A percentile compares a stretch with the other conserved stretches of the same genome.
phyloP scores from a whole-genome alignment of 2,113 vertebrate genomes.

The Chloropsis hardwickii region DNA sequence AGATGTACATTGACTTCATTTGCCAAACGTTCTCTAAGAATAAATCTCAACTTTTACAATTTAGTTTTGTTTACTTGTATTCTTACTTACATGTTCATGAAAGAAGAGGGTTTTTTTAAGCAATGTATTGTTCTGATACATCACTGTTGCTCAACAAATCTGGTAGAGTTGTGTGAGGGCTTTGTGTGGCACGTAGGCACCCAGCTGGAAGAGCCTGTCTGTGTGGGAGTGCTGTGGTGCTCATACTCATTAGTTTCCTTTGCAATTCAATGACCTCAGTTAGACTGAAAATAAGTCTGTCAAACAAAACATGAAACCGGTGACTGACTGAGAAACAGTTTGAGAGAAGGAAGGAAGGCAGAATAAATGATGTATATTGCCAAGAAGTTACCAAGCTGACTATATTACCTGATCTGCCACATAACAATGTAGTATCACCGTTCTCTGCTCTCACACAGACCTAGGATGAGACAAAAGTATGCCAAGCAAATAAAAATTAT shows the following conservation, averaged over 20 bases:
- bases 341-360: background rate
- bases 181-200: constrained; percentile 60
- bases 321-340: background rate
- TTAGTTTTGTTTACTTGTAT: background rate
- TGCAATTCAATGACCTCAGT: constrained; percentile 81
- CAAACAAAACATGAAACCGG: constrained; percentile 68
- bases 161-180: background rate
- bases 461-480: background rate
- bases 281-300: constrained; percentile 78
- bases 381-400: background rate
- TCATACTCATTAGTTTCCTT: constrained; percentile 73
- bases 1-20: background rate
- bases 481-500: background rate
- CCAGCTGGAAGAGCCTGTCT: constrained; percentile 59
- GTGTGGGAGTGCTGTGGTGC: constrained; percentile 65
- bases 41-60: background rate
- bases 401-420: background rate
- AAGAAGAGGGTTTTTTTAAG: background rate
- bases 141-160: constrained; percentile 1
- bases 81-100: background rate
- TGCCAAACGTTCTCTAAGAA: background rate
- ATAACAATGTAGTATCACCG: background rate
- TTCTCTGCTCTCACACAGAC: background rate
- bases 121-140: background rate
- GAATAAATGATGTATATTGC: background rate